phyloP scores from a whole-genome alignment of 2,797 vertebrate species.

The Synaphobranchus kaupii region DNA sequence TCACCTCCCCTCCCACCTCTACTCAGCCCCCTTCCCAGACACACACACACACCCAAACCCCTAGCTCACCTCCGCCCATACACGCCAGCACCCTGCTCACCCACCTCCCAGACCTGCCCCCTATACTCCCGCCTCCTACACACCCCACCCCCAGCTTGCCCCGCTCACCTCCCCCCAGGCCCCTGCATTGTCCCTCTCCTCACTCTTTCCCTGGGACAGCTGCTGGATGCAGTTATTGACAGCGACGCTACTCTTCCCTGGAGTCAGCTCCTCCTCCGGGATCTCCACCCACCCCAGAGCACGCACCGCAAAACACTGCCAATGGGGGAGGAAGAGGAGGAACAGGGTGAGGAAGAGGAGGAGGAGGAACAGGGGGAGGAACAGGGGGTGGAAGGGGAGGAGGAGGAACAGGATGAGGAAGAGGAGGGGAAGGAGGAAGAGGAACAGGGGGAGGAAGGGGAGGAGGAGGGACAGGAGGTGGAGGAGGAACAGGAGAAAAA shows the following conservation, averaged over 20 bases:
- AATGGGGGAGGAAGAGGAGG: too few species aligned
- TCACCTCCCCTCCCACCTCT: too few species aligned
- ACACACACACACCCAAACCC: conserved; percentile 15
- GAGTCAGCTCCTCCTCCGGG: conserved; percentile 90
- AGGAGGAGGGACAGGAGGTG: neutral
- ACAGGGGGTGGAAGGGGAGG: neutral
- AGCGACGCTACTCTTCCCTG: conserved; percentile 90
- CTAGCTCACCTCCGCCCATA: neutral
- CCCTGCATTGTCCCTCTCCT: too few species aligned
- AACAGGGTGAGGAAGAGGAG: too few species aligned
- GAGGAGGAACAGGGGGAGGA: too few species aligned
- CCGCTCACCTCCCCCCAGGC: too few species aligned
- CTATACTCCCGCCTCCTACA: conserved; percentile 32
- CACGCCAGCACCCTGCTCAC: neutral
- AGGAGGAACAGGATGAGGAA: too few species aligned
- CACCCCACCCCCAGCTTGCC: neutral
- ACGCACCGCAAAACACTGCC: conserved; percentile 88
- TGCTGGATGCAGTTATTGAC: conserved; percentile 97
- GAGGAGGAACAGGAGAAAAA: neutral
- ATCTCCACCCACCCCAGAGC: conserved; percentile 95
- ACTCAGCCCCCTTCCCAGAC: neutral
- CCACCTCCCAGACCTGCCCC: neutral
- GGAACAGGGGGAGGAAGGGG: too few species aligned
- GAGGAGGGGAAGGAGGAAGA: neutral
- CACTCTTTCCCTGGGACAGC: conserved; percentile 77